Base-by-base conservation (phyloP, 2,113 vertebrate genomes). In the Aldabrachelys gigantea region DNA sequence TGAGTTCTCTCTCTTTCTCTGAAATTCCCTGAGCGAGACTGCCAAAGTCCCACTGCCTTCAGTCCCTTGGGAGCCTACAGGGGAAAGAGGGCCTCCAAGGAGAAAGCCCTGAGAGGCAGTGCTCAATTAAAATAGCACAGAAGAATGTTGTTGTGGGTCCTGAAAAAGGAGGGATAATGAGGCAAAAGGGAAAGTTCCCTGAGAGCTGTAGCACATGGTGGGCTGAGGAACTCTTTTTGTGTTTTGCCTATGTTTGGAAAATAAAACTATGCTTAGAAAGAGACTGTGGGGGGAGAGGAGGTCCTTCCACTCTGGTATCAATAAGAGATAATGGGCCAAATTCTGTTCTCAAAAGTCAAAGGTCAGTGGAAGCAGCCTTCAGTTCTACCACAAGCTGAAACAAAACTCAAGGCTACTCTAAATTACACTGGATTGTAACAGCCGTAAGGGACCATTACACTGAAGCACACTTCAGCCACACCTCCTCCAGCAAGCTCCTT, bases 401-500 rank as follows among this genome's bases (percentile, higher is more conserved):
- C 31, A 84, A 50, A 91, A 87, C 10, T 94, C 79, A 92, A 88
- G 95, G 52, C 12, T 22, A 38, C 10, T 38, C 17, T 38, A 38
- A 38, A 38, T 62, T 62, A 17, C 92, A 47, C 38, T 92, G 84
- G 38, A 82, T 10, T 91, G 53, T 69, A 69, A 91, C 93, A 85
- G 0, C 0, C 56, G 8, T 22, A 82, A 10, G 44, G 56, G 53
- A 95, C 69, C 80, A 87, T 85, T 56, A 54, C 53, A 25, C 17
- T 62, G 78, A 82, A 95, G 88, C 47, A 85, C 59, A 89, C 65
- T 94, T 89, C 82, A 91, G 87, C 76, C 3, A 2, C 80, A 84
- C 56, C 89, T 92, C 76, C 82, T 93, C 62, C 78, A 93, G 88
- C 92, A 89, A 72, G 8, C 35, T 84, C 41, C 78, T 53, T 90